Percentiles rank a stretch among this genome's conserved stretches.
These are phyloP conservation scores for Tenualosa thibaudeaui DNA, from an alignment of 2,797 vertebrate genomes.

Conservation along the genomic window DNA sequence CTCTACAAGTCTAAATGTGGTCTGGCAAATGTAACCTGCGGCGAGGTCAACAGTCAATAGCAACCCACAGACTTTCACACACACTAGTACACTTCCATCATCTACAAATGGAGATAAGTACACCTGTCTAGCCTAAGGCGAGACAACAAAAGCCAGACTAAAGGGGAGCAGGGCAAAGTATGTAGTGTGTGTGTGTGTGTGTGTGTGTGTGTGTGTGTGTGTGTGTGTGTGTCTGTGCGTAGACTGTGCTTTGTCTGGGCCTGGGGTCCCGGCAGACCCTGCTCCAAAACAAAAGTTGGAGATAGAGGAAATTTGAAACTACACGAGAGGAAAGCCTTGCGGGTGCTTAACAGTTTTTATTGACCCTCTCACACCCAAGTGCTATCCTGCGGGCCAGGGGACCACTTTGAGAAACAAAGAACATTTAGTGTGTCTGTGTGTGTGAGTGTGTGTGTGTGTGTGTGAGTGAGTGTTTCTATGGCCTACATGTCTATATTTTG, in stretches of 20 bases:
- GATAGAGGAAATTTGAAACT: slow-evolving; percentile 18
- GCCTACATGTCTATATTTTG: neutral
- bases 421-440: slow-evolving; percentile 14
- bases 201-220: slow-evolving; percentile 1
- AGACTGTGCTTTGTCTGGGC: neutral
- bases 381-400: slow-evolving; percentile 27
- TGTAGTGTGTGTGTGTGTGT: neutral
- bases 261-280: slow-evolving; percentile 10
- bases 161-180: neutral
- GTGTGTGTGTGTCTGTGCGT: neutral
- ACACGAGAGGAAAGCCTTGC: slow-evolving; percentile 22
- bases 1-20: neutral
- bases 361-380: slow-evolving; percentile 37
- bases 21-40: neutral
- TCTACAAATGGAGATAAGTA: slow-evolving; percentile 14
- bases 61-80: neutral
- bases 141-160: neutral
- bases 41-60: slow-evolving; percentile 1
- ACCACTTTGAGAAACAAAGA: slow-evolving; percentile 26
- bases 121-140: slow-evolving; percentile 11
- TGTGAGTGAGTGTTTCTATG: neutral
- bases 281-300: neutral
- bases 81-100: neutral
- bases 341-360: slow-evolving; percentile 41
- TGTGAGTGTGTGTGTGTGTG: slow-evolving; percentile 3